Evolutionary conservation across 2,888 invertebrate genomes (phyloP).

Genomic region (Pollenia angustigena): DNA sequence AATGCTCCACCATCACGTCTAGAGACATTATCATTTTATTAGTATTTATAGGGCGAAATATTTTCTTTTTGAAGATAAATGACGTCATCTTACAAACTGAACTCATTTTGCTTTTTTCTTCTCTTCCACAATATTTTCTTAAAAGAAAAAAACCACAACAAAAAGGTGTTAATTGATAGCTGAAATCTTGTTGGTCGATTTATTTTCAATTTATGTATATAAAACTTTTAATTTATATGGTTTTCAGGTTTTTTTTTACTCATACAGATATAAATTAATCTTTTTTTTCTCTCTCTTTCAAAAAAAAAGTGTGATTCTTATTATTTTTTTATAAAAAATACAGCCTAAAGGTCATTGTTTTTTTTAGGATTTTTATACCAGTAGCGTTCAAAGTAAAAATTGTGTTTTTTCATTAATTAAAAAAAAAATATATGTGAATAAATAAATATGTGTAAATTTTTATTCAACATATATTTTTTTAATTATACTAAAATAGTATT

Average conservation of each 20-base stretch:
- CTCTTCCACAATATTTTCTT: not conserved
- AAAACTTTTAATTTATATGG: constrained; percentile 9
- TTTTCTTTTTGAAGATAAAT: not conserved
- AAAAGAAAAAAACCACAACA: too few relatives aligned
- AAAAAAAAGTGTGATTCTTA: constrained; percentile 1
- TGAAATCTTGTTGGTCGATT: not conserved
- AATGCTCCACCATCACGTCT: too few relatives aligned
- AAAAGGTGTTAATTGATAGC: constrained; percentile 34
- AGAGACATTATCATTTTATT: too few relatives aligned
- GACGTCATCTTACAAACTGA: not conserved
- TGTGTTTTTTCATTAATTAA: not conserved
- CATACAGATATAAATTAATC: not conserved
- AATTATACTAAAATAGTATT: not conserved
- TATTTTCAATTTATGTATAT: not conserved
- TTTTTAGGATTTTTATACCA: not conserved
- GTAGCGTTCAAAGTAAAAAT: not conserved
- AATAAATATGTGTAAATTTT: too few relatives aligned
- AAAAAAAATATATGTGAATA: not conserved
- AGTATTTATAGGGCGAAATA: not conserved
- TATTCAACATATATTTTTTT: too few relatives aligned
- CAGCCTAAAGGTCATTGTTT: constrained; percentile 20
- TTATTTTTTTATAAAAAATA: constrained; percentile 2
- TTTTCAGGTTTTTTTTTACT: not conserved
- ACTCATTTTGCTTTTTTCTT: constrained; percentile 7
- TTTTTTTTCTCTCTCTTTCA: not conserved